phyloP scores from a whole-genome alignment of 2,113 vertebrate genomes.

The Embiotoca jacksoni region DNA sequence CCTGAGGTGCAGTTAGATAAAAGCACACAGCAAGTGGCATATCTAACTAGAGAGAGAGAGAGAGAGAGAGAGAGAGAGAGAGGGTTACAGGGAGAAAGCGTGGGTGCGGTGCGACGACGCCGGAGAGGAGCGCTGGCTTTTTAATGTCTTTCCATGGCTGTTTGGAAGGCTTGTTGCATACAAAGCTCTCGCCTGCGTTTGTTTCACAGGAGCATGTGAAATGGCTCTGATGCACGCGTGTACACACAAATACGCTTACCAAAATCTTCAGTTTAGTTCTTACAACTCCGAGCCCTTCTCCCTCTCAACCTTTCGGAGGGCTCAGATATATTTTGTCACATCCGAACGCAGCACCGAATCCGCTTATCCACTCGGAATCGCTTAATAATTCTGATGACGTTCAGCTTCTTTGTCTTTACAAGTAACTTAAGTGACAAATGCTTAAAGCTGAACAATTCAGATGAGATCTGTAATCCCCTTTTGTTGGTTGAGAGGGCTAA shows the following conservation, averaged over 20 bases:
- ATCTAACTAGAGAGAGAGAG: constrained; percentile 39
- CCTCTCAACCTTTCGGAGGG: too few relatives aligned
- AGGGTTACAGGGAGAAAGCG: constrained; percentile 17
- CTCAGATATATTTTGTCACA: not conserved
- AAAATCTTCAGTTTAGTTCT: constrained; percentile 1
- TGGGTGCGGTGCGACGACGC: constrained; percentile 41
- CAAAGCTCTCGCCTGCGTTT: constrained; percentile 38
- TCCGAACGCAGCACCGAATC: not conserved
- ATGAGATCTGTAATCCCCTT: not conserved
- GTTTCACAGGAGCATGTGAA: not conserved
- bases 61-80: constrained; percentile 2
- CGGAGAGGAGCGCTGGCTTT: constrained; percentile 27
- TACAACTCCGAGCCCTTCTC: not conserved
- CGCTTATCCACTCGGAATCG: not conserved
- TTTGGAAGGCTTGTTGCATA: constrained; percentile 31
- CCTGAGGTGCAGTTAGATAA: constrained; percentile 73
- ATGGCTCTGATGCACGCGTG: not conserved
- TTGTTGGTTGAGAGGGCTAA: not conserved
- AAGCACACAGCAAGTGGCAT: constrained; percentile 63
- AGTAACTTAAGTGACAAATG: not conserved
- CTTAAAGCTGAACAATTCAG: not conserved
- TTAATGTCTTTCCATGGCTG: constrained; percentile 23
- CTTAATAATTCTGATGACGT: not conserved
- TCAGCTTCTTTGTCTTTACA: not conserved
- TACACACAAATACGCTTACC: constrained; percentile 1